These are phyloP conservation scores for Trichonephila clavipes DNA, from an alignment of 1,140 invertebrate species.

Conservation along the genomic window DNA sequence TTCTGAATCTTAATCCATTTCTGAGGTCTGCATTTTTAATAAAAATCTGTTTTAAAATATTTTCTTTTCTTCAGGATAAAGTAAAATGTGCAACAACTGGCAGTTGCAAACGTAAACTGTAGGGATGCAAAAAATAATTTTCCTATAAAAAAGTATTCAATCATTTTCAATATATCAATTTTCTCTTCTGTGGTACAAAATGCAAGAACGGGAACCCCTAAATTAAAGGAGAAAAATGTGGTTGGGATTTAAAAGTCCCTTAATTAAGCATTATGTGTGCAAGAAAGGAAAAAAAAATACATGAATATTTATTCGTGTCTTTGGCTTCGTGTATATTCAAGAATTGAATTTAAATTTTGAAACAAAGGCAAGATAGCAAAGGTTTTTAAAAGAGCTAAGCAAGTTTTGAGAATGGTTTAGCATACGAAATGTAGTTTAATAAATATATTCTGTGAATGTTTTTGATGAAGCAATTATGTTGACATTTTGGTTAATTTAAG, in stretches of 20 bases:
- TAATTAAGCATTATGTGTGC: constrained; percentile 43
- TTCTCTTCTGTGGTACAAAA: background rate
- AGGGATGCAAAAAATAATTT: background rate
- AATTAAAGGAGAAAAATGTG: background rate
- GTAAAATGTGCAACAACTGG: background rate
- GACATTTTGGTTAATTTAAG: background rate
- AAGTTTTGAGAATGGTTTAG: constrained; percentile 15
- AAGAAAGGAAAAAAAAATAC: background rate
- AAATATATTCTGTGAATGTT: background rate
- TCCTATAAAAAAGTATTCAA: background rate
- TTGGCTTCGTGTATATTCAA: background rate
- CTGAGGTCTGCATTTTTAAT: background rate
- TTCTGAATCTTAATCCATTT: background rate
- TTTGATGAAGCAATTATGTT: constrained; percentile 44
- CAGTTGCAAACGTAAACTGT: background rate
- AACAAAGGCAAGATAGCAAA: background rate
- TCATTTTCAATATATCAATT: background rate
- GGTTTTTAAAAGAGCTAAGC: background rate
- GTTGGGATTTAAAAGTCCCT: constrained; percentile 3
- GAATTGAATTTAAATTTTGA: background rate
- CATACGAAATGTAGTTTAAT: constrained; percentile 28
- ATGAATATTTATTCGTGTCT: background rate
- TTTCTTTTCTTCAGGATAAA: background rate
- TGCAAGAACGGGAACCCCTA: too few species aligned
- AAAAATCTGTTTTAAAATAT: background rate